Base-by-base conservation (phyloP, 2,888 invertebrate genomes). In the Flexamia atlantica region DNA sequence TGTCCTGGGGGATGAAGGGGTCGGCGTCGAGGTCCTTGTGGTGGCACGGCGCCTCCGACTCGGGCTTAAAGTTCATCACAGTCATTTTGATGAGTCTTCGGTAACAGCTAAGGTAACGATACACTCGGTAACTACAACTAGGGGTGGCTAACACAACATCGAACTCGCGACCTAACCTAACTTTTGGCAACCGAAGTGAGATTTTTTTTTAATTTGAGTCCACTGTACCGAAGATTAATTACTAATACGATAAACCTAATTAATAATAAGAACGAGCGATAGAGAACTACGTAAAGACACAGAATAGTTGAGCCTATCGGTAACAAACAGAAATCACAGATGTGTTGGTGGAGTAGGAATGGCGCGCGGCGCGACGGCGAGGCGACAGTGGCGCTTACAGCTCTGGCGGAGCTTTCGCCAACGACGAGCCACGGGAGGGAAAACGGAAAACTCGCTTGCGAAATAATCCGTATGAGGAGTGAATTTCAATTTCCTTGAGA, bases 1-100 rank as follows among this genome's bases (percentile, higher is more conserved):
- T 91, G 89, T 91, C 91, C 88, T 90, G 90, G 57, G 40, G 86
- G 82, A 85, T 30, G 50, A 85, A 81, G 36, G 82, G 84, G 42
- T 84, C 84, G 80, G 72, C 36, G 36, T 83, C 80, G 40, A 81
- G 79, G 46, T 84, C 84, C 64, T 82, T 42, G 42, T 36, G 60
- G 20, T 84, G 76, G 25, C 82, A 82, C 20, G 23, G 32, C 0
- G 46, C 32, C 32, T 82, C 84, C 28, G 82, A 74, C 42, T 84
- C 84, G 30, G 84, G 84, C 32, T 84, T 84, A 50, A 84, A 82
- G 76, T 82, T 84, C 84, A 84, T 84, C 20, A 84, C 84, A 46
- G 84, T 84, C 84, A 84, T 84, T 82, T 84, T 84, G 84, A 42
- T 64, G 46, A 82, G 53, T 82, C 40, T n/a, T 57, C 57, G 36